Conservation (phyloP, 2,113 vertebrate species). For the Neogale vison region DNA sequence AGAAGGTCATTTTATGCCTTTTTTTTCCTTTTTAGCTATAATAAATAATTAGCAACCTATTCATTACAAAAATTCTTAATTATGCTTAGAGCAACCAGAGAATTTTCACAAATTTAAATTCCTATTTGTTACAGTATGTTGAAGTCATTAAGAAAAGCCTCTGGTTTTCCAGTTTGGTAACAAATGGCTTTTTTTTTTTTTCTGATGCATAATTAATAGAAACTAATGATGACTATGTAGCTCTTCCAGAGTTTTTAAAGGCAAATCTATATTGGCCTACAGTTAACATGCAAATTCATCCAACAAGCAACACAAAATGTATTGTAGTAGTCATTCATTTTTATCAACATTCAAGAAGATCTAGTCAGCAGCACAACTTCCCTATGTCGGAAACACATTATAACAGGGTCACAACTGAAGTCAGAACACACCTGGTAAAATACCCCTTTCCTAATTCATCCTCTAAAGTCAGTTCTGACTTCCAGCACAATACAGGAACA, state of each 20-base stretch:
- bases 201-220: slow-evolving; percentile 80
- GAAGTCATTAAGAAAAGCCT: slow-evolving; percentile 81
- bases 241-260: slow-evolving; percentile 85
- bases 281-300: slow-evolving; percentile 98
- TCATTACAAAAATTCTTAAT: slow-evolving; percentile 76
- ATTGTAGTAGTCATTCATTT: slow-evolving; percentile 92
- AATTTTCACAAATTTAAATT: slow-evolving; percentile 79
- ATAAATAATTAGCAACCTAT: slow-evolving; percentile 84
- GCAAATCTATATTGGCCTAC: slow-evolving; percentile 95
- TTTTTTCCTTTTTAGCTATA: slow-evolving; percentile 75
- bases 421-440: slow-evolving; percentile 55
- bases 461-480: slow-evolving; percentile 43
- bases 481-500: slow-evolving; percentile 33
- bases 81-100: slow-evolving; percentile 80
- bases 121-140: slow-evolving; percentile 75
- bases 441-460: slow-evolving; percentile 5
- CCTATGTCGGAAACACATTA: slow-evolving; percentile 75
- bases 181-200: slow-evolving; percentile 84
- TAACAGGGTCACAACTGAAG: slow-evolving; percentile 68
- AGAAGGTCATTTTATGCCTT: slow-evolving; percentile 74
- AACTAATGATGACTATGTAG: slow-evolving; percentile 85
- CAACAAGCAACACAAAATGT: slow-evolving; percentile 96
- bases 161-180: slow-evolving; percentile 79
- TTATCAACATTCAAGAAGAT: slow-evolving; percentile 91
- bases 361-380: slow-evolving; percentile 88